Percentiles rank a stretch among this genome's conserved stretches.
Conservation (phyloP, 2,797 vertebrate species). For the Adelosebastes latens region DNA sequence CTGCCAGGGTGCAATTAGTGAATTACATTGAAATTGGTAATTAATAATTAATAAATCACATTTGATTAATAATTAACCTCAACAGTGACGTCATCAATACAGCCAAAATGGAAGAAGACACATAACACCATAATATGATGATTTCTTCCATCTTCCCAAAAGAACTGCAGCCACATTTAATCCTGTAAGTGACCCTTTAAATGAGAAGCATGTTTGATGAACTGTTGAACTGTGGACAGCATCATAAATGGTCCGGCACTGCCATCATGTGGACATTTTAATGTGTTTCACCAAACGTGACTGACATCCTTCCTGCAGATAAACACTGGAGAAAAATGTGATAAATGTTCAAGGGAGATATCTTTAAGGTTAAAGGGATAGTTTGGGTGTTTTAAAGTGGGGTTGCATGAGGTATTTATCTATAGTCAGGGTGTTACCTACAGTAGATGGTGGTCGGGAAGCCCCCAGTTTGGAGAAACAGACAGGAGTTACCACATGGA, state of each 20-base stretch:
- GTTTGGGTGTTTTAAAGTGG: too few relatives aligned
- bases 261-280: slow-evolving; percentile 44
- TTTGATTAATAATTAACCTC: not conserved
- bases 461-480: too few relatives aligned
- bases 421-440: not conserved
- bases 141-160: not conserved
- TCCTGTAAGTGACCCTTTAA: not conserved
- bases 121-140: not conserved
- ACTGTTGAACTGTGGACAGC: not conserved
- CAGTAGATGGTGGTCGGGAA: too few relatives aligned
- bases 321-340: not conserved
- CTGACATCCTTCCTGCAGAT: not conserved
- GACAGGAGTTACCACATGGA: too few relatives aligned
- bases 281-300: not conserved
- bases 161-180: not conserved
- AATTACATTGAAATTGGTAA: not conserved
- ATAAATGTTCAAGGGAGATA: not conserved
- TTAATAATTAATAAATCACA: not conserved
- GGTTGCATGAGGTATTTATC: not conserved
- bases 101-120: not conserved
- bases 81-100: not conserved
- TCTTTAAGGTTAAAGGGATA: not conserved
- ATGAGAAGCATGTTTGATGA: not conserved
- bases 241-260: slow-evolving; percentile 14
- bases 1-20: not conserved